Conservation (phyloP, 2,888 invertebrate genomes). For the Ferrisia virgata region DNA sequence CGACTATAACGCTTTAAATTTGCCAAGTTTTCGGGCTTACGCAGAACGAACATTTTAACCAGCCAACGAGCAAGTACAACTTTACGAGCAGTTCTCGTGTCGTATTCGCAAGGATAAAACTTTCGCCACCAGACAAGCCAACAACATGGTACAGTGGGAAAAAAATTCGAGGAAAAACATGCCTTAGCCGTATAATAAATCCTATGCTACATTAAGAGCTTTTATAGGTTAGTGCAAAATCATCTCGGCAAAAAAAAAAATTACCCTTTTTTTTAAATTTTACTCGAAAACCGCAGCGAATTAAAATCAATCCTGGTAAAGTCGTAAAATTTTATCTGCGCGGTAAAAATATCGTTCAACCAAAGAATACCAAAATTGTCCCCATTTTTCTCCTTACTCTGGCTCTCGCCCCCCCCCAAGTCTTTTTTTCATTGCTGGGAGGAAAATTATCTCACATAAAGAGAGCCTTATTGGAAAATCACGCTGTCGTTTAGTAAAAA, state of each 20-base stretch:
- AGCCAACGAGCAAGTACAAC: neutral
- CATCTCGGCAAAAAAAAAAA: too few relatives aligned
- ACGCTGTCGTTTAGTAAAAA: neutral
- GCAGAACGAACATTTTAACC: neutral
- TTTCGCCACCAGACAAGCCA: too few relatives aligned
- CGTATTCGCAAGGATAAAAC: neutral
- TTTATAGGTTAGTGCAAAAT: too few relatives aligned
- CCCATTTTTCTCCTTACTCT: neutral
- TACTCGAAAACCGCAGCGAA: neutral
- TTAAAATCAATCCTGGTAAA: neutral
- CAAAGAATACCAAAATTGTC: neutral
- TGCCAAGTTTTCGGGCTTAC: neutral
- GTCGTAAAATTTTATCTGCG: neutral
- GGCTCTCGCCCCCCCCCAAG: neutral
- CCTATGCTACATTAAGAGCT: too few relatives aligned
- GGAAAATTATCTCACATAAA: neutral
- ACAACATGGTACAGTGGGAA: too few relatives aligned
- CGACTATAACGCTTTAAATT: neutral
- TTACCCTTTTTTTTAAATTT: neutral
- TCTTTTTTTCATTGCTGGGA: neutral
- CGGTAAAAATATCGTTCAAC: too few relatives aligned
- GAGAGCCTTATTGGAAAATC: neutral
- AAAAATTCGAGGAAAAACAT: too few relatives aligned
- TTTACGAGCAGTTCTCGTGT: neutral
- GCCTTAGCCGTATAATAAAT: too few relatives aligned